phyloP scores from a whole-genome alignment of 2,797 vertebrate genomes.

The Halcyon smyrnensis region DNA sequence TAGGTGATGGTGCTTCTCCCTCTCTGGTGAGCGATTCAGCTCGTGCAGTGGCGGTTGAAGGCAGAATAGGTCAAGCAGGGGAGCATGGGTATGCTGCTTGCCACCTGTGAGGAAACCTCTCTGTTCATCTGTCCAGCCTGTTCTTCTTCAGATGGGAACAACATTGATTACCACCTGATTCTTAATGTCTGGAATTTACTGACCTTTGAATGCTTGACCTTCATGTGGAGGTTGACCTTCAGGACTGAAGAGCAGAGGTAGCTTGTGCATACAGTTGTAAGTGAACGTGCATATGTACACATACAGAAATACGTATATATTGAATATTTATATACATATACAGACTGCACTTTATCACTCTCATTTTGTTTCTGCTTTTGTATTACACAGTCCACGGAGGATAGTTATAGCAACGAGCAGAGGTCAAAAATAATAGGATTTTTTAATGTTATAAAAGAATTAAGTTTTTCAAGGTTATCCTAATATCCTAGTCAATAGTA shows the following conservation, averaged over 20 bases:
- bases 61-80: background rate
- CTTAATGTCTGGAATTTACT: background rate
- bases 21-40: background rate
- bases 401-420: background rate
- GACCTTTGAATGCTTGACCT: background rate
- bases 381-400: background rate
- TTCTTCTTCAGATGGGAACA: background rate
- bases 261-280: background rate
- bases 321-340: background rate
- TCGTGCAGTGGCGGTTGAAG: background rate
- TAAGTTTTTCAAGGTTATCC: slow-evolving; percentile 65
- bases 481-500: slow-evolving; percentile 61
- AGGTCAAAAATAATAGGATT: slow-evolving; percentile 44
- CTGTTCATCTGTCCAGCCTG: background rate
- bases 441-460: slow-evolving; percentile 46
- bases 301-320: background rate
- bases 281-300: background rate
- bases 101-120: background rate
- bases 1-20: background rate
- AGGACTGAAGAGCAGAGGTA: background rate
- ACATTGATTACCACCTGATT: background rate
- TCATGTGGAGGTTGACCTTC: background rate
- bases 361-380: background rate
- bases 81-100: background rate
- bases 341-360: background rate